Percentiles rank a stretch among this genome's conserved stretches.
Conservation (phyloP, 1,140 invertebrate genomes). For the Trigoniulus corallinus region DNA sequence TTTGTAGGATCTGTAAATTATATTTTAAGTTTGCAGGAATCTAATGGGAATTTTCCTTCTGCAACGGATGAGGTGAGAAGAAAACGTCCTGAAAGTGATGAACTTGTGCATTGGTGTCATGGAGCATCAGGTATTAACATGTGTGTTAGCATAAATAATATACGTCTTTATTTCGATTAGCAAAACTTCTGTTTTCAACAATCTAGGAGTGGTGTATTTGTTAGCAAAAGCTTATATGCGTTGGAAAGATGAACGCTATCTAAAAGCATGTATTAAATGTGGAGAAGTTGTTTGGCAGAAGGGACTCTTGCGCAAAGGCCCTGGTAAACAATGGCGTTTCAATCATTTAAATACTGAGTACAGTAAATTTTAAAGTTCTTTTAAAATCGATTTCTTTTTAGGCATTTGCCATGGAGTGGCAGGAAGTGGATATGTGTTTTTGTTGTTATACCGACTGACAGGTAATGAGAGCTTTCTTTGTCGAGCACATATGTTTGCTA, state of each 20-base stretch:
- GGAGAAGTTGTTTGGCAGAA: slow-evolving; percentile 61
- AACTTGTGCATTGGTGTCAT: slow-evolving; percentile 76
- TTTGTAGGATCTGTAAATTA: background rate
- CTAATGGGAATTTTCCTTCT: slow-evolving; percentile 58
- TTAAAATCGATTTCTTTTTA: background rate
- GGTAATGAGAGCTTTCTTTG: slow-evolving; percentile 49
- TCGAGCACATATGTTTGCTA: slow-evolving; percentile 54
- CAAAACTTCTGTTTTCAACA: slow-evolving; percentile 20
- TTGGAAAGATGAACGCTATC: slow-evolving; percentile 54
- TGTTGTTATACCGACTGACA: slow-evolving; percentile 59
- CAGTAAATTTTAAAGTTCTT: background rate
- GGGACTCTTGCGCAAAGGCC: slow-evolving; percentile 63
- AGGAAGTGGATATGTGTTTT: slow-evolving; percentile 68
- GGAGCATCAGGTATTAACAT: slow-evolving; percentile 44
- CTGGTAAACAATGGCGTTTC: slow-evolving; percentile 22
- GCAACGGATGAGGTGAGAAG: slow-evolving; percentile 46
- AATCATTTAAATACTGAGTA: background rate
- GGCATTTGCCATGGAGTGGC: slow-evolving; percentile 68
- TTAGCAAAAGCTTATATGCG: slow-evolving; percentile 61
- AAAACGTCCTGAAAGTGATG: slow-evolving; percentile 31
- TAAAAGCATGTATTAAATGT: slow-evolving; percentile 45
- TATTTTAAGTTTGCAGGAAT: slow-evolving; percentile 17
- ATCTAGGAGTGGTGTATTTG: slow-evolving; percentile 44
- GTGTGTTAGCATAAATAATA: slow-evolving; percentile 1
- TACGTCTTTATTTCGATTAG: slow-evolving; percentile 5